Base-by-base conservation (phyloP, 2,888 invertebrate genomes). In the Brachynemurus nebulosus region DNA sequence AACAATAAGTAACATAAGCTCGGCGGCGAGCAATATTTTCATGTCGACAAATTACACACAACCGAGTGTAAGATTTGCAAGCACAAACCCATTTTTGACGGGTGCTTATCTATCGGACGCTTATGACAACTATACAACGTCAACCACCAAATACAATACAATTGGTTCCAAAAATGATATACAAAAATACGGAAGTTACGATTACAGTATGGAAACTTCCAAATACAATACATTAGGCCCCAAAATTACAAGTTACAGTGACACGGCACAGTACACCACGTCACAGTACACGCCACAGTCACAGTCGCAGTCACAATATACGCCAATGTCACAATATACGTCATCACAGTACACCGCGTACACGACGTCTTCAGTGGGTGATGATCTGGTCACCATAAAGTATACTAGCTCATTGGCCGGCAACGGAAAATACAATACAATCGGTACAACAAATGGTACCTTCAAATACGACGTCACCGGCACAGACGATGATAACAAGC, bases 61-160 rank as follows among this genome's bases (percentile, higher is more conserved):
- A 49, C 62, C 63, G 4, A 59, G 62, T 3, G 63, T 50, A 11
- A 51, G 64, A 8, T 67, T 65, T 48, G 63, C 63, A n/a, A 67
- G 66, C 48, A 77, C 76, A 39, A 77, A 76, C 62, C 76, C 76
- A 45, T 76, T 76, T 62, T 62, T 77, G 55, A 65, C 65, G 3
- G 66, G 65, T 2, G 64, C 65, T 8, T 66, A 65, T 48, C 51
- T 65, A 53, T 25, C 37, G 4, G 44, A 44, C 20, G 19, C 44
- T 9, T 44, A 38, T 19, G 44, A 44, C 12, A 27, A 14, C 5
- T n/a, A 11, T 9, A 40, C 12, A 8, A 43, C 42, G 8, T 33
- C 45, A 12, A 35, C 38, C 3, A 45, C 43, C 4, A 64, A 64
- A 51, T 64, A 59, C 49, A 62, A 61, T 51, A 64, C 63, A 1